Conservation (phyloP, 2,888 invertebrate genomes). For the Iphiclides podalirius region DNA sequence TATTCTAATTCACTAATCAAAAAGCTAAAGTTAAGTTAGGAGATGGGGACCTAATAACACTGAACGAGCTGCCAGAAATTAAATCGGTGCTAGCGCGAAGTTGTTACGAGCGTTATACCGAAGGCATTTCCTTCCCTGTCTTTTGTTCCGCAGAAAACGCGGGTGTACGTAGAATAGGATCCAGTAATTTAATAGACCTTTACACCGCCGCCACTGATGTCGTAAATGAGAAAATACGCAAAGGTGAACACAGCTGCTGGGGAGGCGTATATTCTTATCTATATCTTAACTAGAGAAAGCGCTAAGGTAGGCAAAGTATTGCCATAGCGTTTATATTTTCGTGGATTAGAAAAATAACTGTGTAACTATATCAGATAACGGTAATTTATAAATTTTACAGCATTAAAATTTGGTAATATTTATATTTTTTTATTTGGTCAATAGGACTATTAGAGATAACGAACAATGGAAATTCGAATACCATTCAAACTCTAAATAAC, state of each 20-base stretch:
- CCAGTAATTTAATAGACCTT: slow-evolving; percentile 41
- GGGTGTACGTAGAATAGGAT: slow-evolving; percentile 27
- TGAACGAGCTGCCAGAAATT: slow-evolving; percentile 24
- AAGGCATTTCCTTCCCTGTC: slow-evolving; percentile 26
- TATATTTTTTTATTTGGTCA: no score
- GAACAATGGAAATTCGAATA: no score
- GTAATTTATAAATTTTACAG: no score
- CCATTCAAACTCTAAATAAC: no score
- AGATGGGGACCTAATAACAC: slow-evolving; percentile 19
- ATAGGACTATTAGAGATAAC: no score
- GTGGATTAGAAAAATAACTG: no score
- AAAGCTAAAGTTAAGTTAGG: no score
- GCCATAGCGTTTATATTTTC: no score
- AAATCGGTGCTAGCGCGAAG: slow-evolving; percentile 22
- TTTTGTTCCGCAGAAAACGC: slow-evolving; percentile 25
- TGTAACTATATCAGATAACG: no score
- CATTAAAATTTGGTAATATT: no score
- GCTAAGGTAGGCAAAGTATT: not conserved
- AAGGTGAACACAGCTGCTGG: slow-evolving; percentile 24
- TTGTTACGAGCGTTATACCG: slow-evolving; percentile 22
- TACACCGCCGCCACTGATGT: slow-evolving; percentile 30
- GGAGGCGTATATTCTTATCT: not conserved
- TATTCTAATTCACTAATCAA: no score
- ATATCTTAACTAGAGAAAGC: not conserved
- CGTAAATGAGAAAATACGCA: slow-evolving; percentile 32